A percentile compares a stretch with the other conserved stretches of the same genome.
phyloP scores from a whole-genome alignment of 2,888 invertebrate genomes.

The Idaea dimidiata region DNA sequence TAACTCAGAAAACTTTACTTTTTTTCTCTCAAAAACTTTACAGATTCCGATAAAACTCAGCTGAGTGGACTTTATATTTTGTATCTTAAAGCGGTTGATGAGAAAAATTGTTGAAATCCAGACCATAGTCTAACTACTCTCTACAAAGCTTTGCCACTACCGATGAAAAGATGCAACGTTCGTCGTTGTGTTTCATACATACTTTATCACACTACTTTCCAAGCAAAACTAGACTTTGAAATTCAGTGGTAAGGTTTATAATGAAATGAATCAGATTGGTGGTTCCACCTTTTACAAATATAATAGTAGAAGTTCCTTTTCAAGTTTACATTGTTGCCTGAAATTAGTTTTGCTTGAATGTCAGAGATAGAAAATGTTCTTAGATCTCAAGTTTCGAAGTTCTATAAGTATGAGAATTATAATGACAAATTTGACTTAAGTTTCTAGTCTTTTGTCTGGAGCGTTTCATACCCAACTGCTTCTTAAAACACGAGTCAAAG shows the following conservation, averaged over 20 bases:
- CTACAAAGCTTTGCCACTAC: constrained; percentile 49
- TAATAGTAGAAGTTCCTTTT: constrained; percentile 40
- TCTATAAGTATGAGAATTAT: constrained; percentile 16
- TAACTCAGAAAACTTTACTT: background rate
- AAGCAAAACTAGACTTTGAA: constrained; percentile 31
- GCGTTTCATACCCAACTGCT: background rate
- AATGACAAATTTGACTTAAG: constrained; percentile 23
- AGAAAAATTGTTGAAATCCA: constrained; percentile 39
- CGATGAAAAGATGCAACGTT: constrained; percentile 56
- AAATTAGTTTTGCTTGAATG: constrained; percentile 65
- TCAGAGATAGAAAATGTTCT: constrained; percentile 47
- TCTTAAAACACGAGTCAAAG: background rate
- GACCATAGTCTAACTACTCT: constrained; percentile 35
- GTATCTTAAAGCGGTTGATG: constrained; percentile 37
- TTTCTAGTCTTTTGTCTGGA: constrained; percentile 10
- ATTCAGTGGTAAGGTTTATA: constrained; percentile 29
- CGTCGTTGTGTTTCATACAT: constrained; percentile 31
- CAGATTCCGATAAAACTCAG: background rate
- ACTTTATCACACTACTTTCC: constrained; percentile 16
- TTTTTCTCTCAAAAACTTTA: background rate
- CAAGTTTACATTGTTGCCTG: constrained; percentile 59
- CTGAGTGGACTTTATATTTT: background rate
- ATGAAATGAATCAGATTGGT: constrained; percentile 16
- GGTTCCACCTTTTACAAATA: constrained; percentile 21
- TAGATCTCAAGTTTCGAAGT: constrained; percentile 31